These are phyloP conservation scores for Mastomys natalensis DNA, from an alignment of 2,113 vertebrate species.

Conservation along the genomic window DNA sequence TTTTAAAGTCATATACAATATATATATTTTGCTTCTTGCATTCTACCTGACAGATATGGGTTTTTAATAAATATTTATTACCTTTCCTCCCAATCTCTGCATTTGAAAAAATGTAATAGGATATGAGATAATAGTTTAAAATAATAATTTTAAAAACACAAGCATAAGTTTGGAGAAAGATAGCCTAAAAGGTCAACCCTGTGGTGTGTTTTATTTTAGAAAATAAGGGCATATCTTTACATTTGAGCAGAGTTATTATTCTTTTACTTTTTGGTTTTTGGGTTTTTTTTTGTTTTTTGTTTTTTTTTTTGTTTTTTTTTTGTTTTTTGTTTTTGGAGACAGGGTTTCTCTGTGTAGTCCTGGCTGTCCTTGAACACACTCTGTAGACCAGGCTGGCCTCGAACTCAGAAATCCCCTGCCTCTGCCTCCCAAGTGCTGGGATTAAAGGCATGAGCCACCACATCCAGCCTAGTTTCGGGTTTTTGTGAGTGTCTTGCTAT, in stretches of 20 bases:
- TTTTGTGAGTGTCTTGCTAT: background rate
- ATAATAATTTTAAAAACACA: background rate
- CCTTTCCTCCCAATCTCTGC: background rate
- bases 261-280: no score
- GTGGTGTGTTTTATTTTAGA: background rate
- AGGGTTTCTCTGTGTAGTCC: background rate
- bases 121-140: background rate
- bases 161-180: background rate
- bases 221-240: background rate
- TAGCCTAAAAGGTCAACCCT: background rate
- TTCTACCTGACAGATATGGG: background rate
- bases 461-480: background rate
- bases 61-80: conserved; percentile 50
- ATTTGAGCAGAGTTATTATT: background rate
- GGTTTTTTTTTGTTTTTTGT: no score
- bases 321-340: background rate
- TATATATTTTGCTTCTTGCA: background rate
- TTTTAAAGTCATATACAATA: background rate
- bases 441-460: background rate
- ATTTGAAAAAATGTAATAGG: background rate
- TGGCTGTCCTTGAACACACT: background rate
- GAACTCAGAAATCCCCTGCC: background rate
- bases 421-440: no score
- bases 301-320: background rate
- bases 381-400: background rate